These are phyloP conservation scores for Cantharis nigra DNA, from an alignment of 2,888 invertebrate species.

Conservation along the genomic window DNA sequence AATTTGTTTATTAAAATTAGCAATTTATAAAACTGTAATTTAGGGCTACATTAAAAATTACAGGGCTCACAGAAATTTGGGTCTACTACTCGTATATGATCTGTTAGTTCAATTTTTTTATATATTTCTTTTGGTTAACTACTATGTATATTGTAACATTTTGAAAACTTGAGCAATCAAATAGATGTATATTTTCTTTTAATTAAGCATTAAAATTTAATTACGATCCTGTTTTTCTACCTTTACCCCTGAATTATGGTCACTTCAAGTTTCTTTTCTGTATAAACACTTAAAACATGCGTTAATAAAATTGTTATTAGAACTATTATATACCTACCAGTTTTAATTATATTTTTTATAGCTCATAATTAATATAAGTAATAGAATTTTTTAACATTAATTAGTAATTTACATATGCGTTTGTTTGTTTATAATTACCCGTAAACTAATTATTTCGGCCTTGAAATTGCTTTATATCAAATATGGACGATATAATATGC, in stretches of 20 bases:
- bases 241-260: not conserved
- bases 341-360: not conserved
- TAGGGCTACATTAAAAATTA: too few species aligned
- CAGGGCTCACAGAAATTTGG: too few species aligned
- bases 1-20: too few species aligned
- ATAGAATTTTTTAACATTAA: not conserved
- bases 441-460: not conserved
- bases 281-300: not conserved
- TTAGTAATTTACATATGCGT: not conserved
- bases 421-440: not conserved
- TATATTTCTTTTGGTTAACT: too few species aligned
- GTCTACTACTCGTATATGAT: too few species aligned
- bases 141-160: too few species aligned
- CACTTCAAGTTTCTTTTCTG: not conserved
- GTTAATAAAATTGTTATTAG: not conserved
- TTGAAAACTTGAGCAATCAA: too few species aligned
- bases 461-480: not conserved
- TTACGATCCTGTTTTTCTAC: not conserved
- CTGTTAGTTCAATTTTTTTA: too few species aligned
- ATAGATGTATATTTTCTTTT: not conserved
- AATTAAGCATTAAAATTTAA: not conserved
- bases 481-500: too few species aligned
- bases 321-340: not conserved
- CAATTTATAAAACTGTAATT: too few species aligned
- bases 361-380: not conserved